Base-by-base conservation (phyloP, 2,888 invertebrate genomes). In the Cantharis rustica region DNA sequence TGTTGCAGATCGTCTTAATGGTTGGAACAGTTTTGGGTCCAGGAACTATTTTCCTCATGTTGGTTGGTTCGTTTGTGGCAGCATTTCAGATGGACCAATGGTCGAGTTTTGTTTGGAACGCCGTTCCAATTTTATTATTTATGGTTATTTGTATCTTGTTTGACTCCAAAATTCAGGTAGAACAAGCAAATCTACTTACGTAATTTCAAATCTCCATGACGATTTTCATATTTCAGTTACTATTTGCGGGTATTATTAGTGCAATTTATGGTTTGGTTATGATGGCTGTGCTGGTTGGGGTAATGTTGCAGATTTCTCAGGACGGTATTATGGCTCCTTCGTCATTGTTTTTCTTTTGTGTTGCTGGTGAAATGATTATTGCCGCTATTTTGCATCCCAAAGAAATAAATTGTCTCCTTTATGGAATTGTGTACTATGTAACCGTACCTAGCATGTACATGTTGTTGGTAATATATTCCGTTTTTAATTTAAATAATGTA, bases 381-480 rank as follows among this genome's bases (percentile, higher is more conserved):
- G 91, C 90, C 69, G 94, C 91, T 0, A 84, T 93, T 0, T 85
- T 97, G 64, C 97, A 97, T 88, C 97, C 97, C 0, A 91, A 92
- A 85, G 96, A 96, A 88, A 90, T 94, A 72, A 87, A 89, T 66
- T 96, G 96, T 80, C 87, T 97, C n/a, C 86, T 93, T 61, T 94
- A 93, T 82, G 91, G 95, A 15, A 85, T 92, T 76, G 92, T 98
- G 62, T 98, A 98, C 87, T 95, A 95, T 86, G 93, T 98, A 68
- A 95, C 97, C 7, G 96, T 98, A 72, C 98, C 98, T 0, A 95
- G 96, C 80, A 98, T 98, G 95, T 98, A 98, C 87, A 93, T 98
- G 91, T 89, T 98, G 85, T 90, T 98, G 72, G 94, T 97, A 81
- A 94, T 98, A 74, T 98, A 96, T 86, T 96, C 97, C 0, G 90